phyloP scores from a whole-genome alignment of 2,888 invertebrate species.

The Hemithea aestivaria region DNA sequence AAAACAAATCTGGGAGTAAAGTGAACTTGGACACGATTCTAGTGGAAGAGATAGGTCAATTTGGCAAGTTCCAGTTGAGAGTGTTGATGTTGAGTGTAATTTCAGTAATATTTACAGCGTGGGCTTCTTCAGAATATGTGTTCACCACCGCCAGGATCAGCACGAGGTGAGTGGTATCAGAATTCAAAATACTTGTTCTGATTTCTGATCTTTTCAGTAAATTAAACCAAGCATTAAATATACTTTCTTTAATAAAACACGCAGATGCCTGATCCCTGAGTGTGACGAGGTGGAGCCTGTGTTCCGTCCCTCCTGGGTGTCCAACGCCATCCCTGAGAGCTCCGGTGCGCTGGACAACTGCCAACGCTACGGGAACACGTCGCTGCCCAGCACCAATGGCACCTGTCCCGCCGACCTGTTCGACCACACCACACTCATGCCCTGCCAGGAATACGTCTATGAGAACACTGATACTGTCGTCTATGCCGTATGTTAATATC shows the following conservation, averaged over 20 bases:
- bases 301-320: slow-evolving; percentile 4
- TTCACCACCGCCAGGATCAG: slow-evolving; percentile 54
- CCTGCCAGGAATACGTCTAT: slow-evolving; percentile 49
- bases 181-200: too few species aligned
- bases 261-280: slow-evolving; percentile 28
- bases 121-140: slow-evolving; percentile 46
- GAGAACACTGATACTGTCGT: slow-evolving; percentile 49
- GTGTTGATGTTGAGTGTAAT: slow-evolving; percentile 36
- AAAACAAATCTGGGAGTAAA: too few species aligned
- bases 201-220: too few species aligned
- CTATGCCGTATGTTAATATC: too few species aligned
- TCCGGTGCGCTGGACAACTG: slow-evolving; percentile 58
- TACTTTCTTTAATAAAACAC: too few species aligned
- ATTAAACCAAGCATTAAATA: too few species aligned
- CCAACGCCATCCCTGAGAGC: slow-evolving; percentile 17
- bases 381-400: slow-evolving; percentile 8
- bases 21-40: slow-evolving; percentile 37
- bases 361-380: slow-evolving; percentile 46
- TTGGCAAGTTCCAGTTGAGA: slow-evolving; percentile 31
- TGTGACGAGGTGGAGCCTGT: slow-evolving; percentile 25
- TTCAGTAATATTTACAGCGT: slow-evolving; percentile 45
- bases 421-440: slow-evolving; percentile 27
- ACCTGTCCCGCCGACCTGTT: slow-evolving; percentile 50
- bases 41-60: slow-evolving; percentile 40
- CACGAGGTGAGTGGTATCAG: slow-evolving; percentile 38